These are phyloP conservation scores for Dastarcus helophoroides DNA, from an alignment of 2,888 invertebrate genomes.

Conservation along the genomic window DNA sequence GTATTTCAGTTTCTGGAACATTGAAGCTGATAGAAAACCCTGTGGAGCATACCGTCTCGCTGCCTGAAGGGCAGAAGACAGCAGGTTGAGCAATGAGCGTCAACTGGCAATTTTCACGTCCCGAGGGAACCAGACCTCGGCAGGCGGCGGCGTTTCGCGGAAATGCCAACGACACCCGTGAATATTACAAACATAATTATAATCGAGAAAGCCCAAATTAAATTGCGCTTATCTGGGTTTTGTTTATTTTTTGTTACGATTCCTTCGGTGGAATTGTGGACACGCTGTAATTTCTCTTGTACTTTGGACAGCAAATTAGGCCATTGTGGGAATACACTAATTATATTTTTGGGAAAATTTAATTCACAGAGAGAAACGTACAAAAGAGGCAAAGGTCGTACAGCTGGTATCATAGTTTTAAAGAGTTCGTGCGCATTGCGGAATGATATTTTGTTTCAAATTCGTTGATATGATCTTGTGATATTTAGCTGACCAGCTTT, in stretches of 20 bases:
- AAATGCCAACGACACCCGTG: constrained; percentile 14
- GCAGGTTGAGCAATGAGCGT: constrained; percentile 15
- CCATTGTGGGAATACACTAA: no score
- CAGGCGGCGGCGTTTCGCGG: constrained; percentile 14
- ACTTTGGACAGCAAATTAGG: no score
- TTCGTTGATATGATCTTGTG: no score
- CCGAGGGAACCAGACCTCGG: constrained; percentile 12
- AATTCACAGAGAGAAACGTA: no score
- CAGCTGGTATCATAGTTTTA: no score
- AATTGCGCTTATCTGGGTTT: constrained; percentile 12
- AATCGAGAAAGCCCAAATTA: constrained; percentile 17
- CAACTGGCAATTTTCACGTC: constrained; percentile 13
- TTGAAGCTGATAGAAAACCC: neutral
- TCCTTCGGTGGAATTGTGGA: no score
- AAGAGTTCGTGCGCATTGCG: no score
- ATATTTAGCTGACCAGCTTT: no score
- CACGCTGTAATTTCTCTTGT: no score
- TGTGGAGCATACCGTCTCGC: constrained; percentile 10
- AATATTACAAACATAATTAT: constrained; percentile 20
- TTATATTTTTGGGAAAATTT: no score
- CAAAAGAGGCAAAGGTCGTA: no score
- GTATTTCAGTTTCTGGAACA: constrained; percentile 6
- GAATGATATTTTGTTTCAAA: no score
- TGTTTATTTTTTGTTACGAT: constrained; percentile 11
- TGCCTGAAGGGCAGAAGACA: constrained; percentile 14